Evolutionary conservation across 1,140 invertebrate genomes (phyloP).

Genomic region (Carcinoscorpius rotundicauda): DNA sequence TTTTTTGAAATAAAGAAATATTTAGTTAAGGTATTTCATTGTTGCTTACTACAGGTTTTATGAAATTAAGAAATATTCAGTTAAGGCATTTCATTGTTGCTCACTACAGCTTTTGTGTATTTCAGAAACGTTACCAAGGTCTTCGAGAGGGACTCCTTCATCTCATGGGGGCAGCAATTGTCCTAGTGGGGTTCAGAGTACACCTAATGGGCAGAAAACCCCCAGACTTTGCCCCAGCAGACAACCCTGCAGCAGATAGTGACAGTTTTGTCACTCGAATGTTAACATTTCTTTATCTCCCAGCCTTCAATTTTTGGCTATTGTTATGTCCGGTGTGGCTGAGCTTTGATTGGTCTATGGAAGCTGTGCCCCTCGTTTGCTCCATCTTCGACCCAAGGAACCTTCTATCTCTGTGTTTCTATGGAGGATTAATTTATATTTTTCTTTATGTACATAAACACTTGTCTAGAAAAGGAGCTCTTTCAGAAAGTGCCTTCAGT

Average conservation of each 20-base stretch:
- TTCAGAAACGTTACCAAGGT: no score
- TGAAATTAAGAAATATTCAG: background rate
- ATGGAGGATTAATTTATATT: slow-evolving; percentile 30
- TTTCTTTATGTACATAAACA: background rate
- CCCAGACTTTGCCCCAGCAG: slow-evolving; percentile 27
- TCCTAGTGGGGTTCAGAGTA: slow-evolving; percentile 25
- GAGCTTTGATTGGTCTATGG: slow-evolving; percentile 92
- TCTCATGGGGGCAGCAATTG: slow-evolving; percentile 36
- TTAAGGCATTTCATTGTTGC: background rate
- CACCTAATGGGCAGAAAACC: slow-evolving; percentile 23
- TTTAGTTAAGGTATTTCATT: background rate
- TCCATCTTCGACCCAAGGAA: slow-evolving; percentile 59
- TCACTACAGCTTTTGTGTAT: slow-evolving; percentile 8
- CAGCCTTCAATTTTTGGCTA: slow-evolving; percentile 67
- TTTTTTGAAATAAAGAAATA: slow-evolving; percentile 8
- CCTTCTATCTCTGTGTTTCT: slow-evolving; percentile 53
- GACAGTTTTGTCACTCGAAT: slow-evolving; percentile 28
- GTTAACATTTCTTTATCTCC: slow-evolving; percentile 73
- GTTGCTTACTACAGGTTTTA: slow-evolving; percentile 2
- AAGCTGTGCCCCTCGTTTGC: slow-evolving; percentile 64
- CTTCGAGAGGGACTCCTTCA: slow-evolving; percentile 41
- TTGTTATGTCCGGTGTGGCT: slow-evolving; percentile 63
- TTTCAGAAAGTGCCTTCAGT: no score
- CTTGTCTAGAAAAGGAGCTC: no score
- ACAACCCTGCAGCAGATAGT: slow-evolving; percentile 33